These are phyloP conservation scores for Leucophenga maculata DNA, from an alignment of 2,888 invertebrate genomes.

Conservation along the genomic window DNA sequence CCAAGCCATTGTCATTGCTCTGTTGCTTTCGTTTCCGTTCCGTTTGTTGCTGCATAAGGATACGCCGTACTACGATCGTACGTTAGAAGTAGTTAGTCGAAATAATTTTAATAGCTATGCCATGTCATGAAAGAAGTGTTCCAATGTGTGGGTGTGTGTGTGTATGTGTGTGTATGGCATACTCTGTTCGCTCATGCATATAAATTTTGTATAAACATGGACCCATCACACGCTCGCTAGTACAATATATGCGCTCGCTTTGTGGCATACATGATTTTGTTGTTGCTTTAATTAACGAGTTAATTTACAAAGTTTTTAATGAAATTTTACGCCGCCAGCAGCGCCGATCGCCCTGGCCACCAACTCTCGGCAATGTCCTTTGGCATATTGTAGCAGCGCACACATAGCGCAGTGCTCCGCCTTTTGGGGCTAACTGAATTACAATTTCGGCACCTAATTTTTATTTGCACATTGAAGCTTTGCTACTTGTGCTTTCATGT, in stretches of 20 bases:
- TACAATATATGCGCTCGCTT: neutral
- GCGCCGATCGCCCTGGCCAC: neutral
- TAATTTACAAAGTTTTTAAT: constrained; percentile 27
- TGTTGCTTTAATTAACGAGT: constrained; percentile 22
- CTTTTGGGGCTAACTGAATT: too few relatives aligned
- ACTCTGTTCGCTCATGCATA: neutral
- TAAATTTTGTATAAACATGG: neutral
- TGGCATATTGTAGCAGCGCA: too few relatives aligned
- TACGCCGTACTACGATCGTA: too few relatives aligned
- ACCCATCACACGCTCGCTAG: neutral
- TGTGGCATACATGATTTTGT: neutral
- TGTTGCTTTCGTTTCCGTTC: too few relatives aligned
- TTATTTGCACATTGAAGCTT: too few relatives aligned
- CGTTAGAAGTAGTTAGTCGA: constrained; percentile 8
- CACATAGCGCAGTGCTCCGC: too few relatives aligned
- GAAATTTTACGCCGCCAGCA: neutral
- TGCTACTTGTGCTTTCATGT: too few relatives aligned
- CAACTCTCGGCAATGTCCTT: too few relatives aligned
- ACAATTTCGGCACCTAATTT: too few relatives aligned
- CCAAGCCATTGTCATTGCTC: too few relatives aligned
- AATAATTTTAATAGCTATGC: constrained; percentile 6
- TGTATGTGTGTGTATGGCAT: neutral
- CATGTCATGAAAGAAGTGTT: neutral
- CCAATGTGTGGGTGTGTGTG: too few relatives aligned
- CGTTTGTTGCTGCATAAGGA: too few relatives aligned